These are phyloP conservation scores for Drosophila obscura DNA, from an alignment of 1,140 invertebrate genomes.

Conservation along the genomic window DNA sequence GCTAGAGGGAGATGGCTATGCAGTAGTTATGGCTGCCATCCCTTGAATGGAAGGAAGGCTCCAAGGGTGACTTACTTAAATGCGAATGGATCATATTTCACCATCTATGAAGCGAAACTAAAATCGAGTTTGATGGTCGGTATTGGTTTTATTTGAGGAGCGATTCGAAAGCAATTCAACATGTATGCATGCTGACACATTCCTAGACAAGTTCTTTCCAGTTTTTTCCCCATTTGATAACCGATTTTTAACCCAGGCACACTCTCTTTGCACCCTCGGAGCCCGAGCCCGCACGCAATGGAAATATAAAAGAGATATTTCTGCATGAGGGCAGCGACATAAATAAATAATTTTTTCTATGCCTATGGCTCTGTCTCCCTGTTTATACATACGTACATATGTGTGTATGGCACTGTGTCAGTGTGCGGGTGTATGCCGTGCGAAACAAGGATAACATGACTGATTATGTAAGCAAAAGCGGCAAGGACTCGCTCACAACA, in stretches of 20 bases:
- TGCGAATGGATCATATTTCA: no score
- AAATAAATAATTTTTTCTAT: slow-evolving; percentile 65
- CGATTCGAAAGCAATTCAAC: background rate
- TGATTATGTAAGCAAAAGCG: slow-evolving; percentile 80
- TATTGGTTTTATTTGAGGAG: no score
- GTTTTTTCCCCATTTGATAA: slow-evolving; percentile 26
- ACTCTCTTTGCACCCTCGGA: background rate
- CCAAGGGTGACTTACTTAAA: background rate
- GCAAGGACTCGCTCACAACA: slow-evolving; percentile 32
- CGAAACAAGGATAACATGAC: slow-evolving; percentile 81
- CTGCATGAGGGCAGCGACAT: slow-evolving; percentile 48
- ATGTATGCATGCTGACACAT: slow-evolving; percentile 5
- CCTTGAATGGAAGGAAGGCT: background rate
- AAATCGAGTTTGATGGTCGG: background rate
- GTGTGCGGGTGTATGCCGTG: slow-evolving; percentile 29
- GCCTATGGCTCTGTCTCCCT: slow-evolving; percentile 32
- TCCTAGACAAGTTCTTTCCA: slow-evolving; percentile 7
- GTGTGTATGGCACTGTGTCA: no score
- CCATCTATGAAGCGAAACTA: no score
- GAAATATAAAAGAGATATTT: slow-evolving; percentile 62
- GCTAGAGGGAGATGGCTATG: background rate
- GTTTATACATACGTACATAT: slow-evolving; percentile 26
- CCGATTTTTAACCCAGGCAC: slow-evolving; percentile 34
- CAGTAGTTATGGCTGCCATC: background rate
- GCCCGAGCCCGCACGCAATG: slow-evolving; percentile 36